Conservation (phyloP, 2,113 vertebrate species). For the Dryoscopus gambensis region DNA sequence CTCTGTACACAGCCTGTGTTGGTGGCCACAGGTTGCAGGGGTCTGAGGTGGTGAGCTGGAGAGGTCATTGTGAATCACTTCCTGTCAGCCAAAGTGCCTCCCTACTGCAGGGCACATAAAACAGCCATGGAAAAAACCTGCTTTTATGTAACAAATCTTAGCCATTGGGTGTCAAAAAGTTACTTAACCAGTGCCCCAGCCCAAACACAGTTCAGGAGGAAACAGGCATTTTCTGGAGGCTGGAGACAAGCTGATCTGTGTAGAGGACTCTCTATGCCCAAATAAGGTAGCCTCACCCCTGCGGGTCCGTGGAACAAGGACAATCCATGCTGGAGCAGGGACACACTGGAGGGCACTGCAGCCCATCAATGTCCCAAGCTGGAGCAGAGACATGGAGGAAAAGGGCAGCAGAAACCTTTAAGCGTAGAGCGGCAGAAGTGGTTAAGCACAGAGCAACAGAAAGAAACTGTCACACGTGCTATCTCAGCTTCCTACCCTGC, state of each 20-base stretch:
- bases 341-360: neutral
- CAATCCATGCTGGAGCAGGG: neutral
- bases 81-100: neutral
- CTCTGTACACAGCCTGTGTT: neutral
- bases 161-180: neutral
- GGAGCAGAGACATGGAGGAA: neutral
- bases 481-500: neutral
- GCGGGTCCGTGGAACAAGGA: neutral
- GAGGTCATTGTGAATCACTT: rapidly evolving
- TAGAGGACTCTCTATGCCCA: neutral
- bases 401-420: neutral
- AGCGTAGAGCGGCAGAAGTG: neutral
- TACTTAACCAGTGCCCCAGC: neutral
- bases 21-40: too few relatives aligned
- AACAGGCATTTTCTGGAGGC: neutral
- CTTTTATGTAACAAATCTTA: neutral
- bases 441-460: neutral
- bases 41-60: neutral
- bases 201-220: neutral
- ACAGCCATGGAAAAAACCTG: neutral
- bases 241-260: neutral
- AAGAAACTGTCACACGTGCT: neutral
- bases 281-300: too few relatives aligned
- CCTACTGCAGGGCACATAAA: rapidly evolving
- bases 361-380: rapidly evolving